Evolutionary conservation across 1,140 invertebrate genomes (phyloP), one percentile per base, ranked within the genome.

Genomic region (Leptinotarsa lineolata): DNA sequence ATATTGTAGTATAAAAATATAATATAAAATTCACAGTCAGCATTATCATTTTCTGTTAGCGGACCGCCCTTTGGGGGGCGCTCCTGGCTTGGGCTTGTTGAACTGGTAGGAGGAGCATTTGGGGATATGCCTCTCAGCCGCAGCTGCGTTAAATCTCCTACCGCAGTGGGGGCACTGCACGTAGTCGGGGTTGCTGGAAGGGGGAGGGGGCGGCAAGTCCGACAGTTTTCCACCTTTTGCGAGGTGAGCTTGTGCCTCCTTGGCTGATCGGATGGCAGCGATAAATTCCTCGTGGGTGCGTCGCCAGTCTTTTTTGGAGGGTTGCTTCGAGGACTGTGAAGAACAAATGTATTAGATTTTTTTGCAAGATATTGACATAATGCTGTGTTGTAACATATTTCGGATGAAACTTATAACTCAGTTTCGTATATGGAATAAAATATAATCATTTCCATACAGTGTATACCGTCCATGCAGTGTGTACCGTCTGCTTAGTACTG

Each of bases 211-310:
- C 0, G 96, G 95, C 46, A 97, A 86, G 84, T 97, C 95, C 60
- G 90, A 90, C 8, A 96, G 81, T 80, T 95, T 95, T 72, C 93
- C 95, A 68, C 96, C 97, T 20, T 90, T 90, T 1, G 93, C 94
- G 72, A 98, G 85, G 83, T 96, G 91, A 1, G 90, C 89, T 81
- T 95, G 91, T n/a, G 94, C 92, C 81, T 92, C 88, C 82, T 97
- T 97, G 0, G 97, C 97, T 2, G 95, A 93, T 20, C 95, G 88
- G 72, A 98, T 95, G 0, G 95, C 90, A 72, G 90, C 86, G 66
- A 98, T 95, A 83, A 99, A 98, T 77, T 95, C 94, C 82, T 97
- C 94, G 85, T 97, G 96, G 81, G 97, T 94, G 82, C 92, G 89
- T 12, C 96, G 88, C 97, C 97, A 99, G 84, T 94, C 92, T 69